Conservation (phyloP, 1,140 invertebrate genomes). For the Drosophila pectinifera region DNA sequence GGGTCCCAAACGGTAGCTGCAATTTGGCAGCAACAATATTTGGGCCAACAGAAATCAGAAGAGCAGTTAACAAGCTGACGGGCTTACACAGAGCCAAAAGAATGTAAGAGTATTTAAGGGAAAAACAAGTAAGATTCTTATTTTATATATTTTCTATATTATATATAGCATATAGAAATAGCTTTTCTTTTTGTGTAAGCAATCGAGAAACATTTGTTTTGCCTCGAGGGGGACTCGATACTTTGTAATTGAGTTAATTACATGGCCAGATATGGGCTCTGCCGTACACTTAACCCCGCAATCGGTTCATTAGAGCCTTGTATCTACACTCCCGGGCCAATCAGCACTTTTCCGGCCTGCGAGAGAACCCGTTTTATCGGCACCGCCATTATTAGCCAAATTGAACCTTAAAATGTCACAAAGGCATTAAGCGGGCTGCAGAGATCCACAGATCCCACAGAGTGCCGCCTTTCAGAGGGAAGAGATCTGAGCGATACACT, state of each 20-base stretch:
- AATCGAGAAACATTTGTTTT: constrained; percentile 30
- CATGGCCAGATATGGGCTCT: constrained; percentile 11
- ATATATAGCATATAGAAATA: too few species aligned
- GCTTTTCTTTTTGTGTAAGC: too few species aligned
- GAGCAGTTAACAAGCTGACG: constrained; percentile 38
- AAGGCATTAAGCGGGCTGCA: constrained; percentile 55
- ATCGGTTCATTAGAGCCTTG: constrained; percentile 24
- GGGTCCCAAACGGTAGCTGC: constrained; percentile 68
- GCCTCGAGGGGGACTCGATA: constrained; percentile 2
- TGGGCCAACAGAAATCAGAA: constrained; percentile 40
- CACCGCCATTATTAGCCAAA: constrained; percentile 66
- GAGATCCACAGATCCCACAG: constrained; percentile 37
- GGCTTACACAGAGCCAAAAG: constrained; percentile 1
- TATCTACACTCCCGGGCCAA: constrained; percentile 15
- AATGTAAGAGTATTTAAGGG: too few species aligned
- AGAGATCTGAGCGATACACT: constrained; percentile 13
- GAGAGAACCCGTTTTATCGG: constrained; percentile 47
- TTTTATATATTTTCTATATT: too few species aligned
- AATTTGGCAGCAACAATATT: constrained; percentile 72
- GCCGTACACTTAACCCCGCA: constrained; percentile 6
- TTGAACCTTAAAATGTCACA: constrained; percentile 69
- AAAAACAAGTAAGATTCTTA: too few species aligned
- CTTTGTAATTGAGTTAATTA: constrained; percentile 51
- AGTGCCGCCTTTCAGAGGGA: constrained; percentile 7
- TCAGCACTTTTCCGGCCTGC: constrained; percentile 26